Conservation (phyloP, 2,797 vertebrate genomes). For the Smutsia temminckii region DNA sequence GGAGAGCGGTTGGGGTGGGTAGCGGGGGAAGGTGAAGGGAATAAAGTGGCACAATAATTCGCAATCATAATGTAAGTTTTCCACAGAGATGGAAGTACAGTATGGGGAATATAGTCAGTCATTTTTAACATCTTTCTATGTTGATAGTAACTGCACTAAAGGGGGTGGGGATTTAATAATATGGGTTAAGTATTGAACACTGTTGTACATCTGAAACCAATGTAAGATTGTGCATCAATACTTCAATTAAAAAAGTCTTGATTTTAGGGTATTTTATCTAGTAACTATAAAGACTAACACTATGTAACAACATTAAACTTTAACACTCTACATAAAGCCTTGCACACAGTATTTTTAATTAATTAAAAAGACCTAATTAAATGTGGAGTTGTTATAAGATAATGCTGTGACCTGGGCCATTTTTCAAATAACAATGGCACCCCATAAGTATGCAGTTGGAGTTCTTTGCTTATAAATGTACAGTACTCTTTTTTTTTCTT, state of each 20-base stretch:
- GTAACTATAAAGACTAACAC: neutral
- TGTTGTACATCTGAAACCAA: too few relatives aligned
- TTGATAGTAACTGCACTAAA: too few relatives aligned
- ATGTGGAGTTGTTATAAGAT: neutral
- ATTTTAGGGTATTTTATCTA: conserved; percentile 30
- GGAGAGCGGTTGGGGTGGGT: too few relatives aligned
- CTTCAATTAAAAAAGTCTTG: neutral
- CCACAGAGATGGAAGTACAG: too few relatives aligned
- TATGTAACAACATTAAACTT: neutral
- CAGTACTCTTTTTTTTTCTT: neutral
- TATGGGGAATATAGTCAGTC: too few relatives aligned
- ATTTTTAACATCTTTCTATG: too few relatives aligned
- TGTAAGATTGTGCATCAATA: too few relatives aligned
- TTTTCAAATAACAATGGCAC: neutral
- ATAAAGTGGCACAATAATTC: too few relatives aligned
- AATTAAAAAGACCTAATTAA: conserved; percentile 3
- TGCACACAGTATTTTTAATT: conserved; percentile 33
- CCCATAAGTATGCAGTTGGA: neutral
- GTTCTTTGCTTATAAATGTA: conserved; percentile 14
- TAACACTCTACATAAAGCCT: neutral
- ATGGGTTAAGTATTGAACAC: too few relatives aligned
- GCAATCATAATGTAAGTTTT: too few relatives aligned
- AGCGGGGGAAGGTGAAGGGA: too few relatives aligned
- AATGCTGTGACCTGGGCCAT: neutral
- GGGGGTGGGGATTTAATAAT: too few relatives aligned